Percentiles rank a stretch among this genome's conserved stretches.
phyloP scores from a whole-genome alignment of 2,113 vertebrate genomes.

The Tautogolabrus adspersus region DNA sequence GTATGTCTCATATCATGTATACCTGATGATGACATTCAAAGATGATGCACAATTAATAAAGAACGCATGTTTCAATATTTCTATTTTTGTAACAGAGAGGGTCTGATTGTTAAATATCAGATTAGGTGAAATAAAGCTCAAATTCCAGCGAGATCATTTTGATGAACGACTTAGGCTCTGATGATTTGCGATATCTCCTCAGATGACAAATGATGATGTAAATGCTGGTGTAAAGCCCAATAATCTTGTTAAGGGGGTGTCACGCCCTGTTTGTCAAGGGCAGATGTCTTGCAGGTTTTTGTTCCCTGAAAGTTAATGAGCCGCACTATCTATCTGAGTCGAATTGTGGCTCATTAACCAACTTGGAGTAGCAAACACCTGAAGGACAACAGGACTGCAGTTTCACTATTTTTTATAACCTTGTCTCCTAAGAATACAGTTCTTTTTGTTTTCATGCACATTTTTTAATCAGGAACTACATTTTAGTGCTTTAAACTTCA shows the following conservation, averaged over 20 bases:
- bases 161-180: conserved; percentile 17
- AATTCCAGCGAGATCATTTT: conserved; percentile 1
- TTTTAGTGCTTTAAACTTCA: too few species aligned
- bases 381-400: conserved; percentile 48
- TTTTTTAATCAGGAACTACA: too few species aligned
- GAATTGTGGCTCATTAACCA: conserved; percentile 60
- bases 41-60: too few species aligned
- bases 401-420: background rate
- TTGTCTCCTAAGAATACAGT: too few species aligned
- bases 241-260: conserved; percentile 50
- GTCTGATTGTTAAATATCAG: too few species aligned
- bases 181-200: conserved; percentile 21
- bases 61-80: too few species aligned
- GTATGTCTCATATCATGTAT: too few species aligned
- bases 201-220: conserved; percentile 49
- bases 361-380: conserved; percentile 52
- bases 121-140: too few species aligned
- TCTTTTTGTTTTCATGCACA: too few species aligned
- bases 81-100: too few species aligned
- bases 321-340: conserved; percentile 46
- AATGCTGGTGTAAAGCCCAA: conserved; percentile 31
- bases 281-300: conserved; percentile 53
- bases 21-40: too few species aligned
- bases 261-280: conserved; percentile 56
- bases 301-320: conserved; percentile 64